Percentiles rank a stretch among this genome's conserved stretches.
Evolutionary conservation across 2,888 invertebrate genomes (phyloP).

Genomic region (Fissipunctia ypsillon): DNA sequence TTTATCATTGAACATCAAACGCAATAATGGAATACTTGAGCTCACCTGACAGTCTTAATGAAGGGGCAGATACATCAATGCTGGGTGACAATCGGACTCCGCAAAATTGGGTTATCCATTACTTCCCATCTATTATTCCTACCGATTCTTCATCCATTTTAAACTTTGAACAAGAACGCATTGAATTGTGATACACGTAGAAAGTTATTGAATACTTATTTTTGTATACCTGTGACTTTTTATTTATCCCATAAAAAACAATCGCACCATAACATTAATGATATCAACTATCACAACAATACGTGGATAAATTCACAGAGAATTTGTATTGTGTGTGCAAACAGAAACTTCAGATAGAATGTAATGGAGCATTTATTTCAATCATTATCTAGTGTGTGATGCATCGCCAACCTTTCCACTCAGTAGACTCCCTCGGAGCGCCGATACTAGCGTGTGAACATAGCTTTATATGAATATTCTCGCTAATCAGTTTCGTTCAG

Average conservation of each 20-base stretch:
- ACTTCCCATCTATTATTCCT: neutral
- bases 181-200: neutral
- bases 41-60: neutral
- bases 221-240: neutral
- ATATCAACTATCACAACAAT: neutral
- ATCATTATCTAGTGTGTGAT: neutral
- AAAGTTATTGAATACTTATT: no score
- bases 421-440: neutral
- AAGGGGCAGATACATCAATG: neutral
- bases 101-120: neutral
- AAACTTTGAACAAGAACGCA: neutral
- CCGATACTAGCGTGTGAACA: neutral
- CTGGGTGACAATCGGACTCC: conserved; percentile 14
- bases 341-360: conserved; percentile 3
- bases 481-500: no score
- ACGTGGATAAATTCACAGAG: neutral
- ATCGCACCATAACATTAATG: neutral
- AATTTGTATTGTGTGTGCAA: neutral
- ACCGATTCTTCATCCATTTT: neutral
- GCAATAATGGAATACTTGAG: neutral
- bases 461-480: neutral
- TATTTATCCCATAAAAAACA: neutral
- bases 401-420: conserved; percentile 29
- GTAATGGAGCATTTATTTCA: conserved; percentile 3
- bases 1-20: neutral